Evolutionary conservation across 2,888 invertebrate species (phyloP), one percentile per base, ranked within the genome.

Genomic region (Leucania comma): DNA sequence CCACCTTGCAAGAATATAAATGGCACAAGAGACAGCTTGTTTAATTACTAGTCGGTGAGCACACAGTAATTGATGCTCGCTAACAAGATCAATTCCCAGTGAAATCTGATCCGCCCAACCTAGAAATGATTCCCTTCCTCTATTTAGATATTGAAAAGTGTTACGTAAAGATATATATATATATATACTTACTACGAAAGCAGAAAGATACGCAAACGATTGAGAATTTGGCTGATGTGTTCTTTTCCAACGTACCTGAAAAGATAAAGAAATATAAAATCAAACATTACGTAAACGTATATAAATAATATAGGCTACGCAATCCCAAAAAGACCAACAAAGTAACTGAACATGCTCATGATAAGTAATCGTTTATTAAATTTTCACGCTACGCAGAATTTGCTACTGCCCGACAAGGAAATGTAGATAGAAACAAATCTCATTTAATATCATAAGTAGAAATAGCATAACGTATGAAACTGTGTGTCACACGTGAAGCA

Each of bases 41-140:
- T 81, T 84, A 83, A 84, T 84, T 79, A 79, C 76, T 59, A 70
- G 63, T 78, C 69, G 48, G 66, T 42, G 75, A 61, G 66, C 82
- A 62, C 74, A 68, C 29, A 54, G 63, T 75, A 83, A 83, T 78
- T 83, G 83, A 85, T 75, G 81, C 42, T 75, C 63, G 73, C 75
- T 71, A 76, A 83, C 85, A 85, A 76, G 84, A 78, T 78, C 73
- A 83, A 83, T 85, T 81, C 69, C 61, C 59, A 79, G 83, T 83
- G 84, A 77, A 80, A 82, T 77, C 72, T 48, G 70, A 85, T 69
- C 51, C 68, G 68, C 81, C 71, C 59, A 68, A 85, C 72, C 63
- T 70, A 78, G 73, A 77, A 75, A 73, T 69, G 54, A 69, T 29
- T 67, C 60, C 32, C 58, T 85, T 83, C 81, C 76, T 76, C 51